These are phyloP conservation scores for Stenchaetothrips biformis DNA, from an alignment of 2,888 invertebrate species.

Conservation along the genomic window DNA sequence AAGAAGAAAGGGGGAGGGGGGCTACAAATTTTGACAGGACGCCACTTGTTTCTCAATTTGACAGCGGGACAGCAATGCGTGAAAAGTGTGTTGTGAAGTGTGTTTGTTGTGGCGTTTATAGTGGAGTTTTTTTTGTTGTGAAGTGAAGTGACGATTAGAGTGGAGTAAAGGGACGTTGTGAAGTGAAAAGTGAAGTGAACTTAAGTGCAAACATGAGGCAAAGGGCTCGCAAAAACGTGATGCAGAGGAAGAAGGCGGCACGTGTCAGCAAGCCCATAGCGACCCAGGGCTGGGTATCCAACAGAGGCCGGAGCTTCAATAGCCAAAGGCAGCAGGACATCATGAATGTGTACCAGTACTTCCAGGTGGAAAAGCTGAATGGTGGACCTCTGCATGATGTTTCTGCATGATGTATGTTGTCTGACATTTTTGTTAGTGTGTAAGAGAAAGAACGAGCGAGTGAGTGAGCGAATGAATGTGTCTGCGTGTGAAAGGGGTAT, in stretches of 20 bases:
- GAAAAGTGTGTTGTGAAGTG: no score
- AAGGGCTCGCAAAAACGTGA: neutral
- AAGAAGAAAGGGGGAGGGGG: no score
- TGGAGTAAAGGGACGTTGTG: neutral
- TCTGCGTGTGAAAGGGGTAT: neutral
- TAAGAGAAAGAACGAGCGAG: neutral
- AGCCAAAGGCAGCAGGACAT: neutral
- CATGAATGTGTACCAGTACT: neutral
- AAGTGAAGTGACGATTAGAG: neutral
- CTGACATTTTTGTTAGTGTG: neutral
- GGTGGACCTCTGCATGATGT: neutral
- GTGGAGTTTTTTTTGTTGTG: no score
- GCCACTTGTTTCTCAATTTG: no score
- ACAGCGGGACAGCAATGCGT: no score
- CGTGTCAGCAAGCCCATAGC: neutral
- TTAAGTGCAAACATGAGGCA: neutral
- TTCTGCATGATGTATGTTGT: neutral
- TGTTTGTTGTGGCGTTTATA: no score
- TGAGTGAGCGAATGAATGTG: neutral
- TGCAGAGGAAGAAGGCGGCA: neutral
- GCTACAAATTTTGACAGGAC: no score
- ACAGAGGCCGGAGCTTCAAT: neutral
- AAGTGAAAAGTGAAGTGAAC: neutral
- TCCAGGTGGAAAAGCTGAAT: neutral
- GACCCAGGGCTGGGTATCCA: neutral